Evolutionary conservation across 1,140 invertebrate species (phyloP), one percentile per base, ranked within the genome.

Genomic region (Calliopsis andreniformis): DNA sequence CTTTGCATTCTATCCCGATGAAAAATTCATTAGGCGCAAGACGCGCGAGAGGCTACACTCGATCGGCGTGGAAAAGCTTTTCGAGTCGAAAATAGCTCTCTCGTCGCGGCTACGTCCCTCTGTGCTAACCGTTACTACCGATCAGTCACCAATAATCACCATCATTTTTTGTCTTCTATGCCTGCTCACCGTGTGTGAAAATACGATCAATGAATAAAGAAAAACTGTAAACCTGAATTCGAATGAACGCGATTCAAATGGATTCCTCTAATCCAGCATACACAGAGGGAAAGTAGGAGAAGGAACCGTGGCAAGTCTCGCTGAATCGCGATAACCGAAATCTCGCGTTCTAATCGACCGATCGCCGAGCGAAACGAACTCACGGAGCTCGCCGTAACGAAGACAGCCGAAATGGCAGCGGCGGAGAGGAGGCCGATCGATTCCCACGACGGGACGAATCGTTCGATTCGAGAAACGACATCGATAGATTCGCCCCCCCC

Each of bases 1-100:
- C 81, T 89, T 89, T 89, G 88, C 88, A 89, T 89, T 73, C 70
- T 62, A 53, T 66, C 80, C 71, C 88, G 84, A 88, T 89, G 87
- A 89, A 89, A 89, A 89, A 88, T 88, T 89, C 88, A 88, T 89
- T 86, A 85, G 84, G 68, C 23, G 66, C 43, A 51, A 78, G 69
- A 62, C 62, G 75, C 66, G 35, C 49, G n/a, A 16, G 42, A 3
- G 53, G 42, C 25, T 32, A 77, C 61, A 77, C 45, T 35, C 75
- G 68, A 70, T 39, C 67, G 66, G 35, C 59, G 59, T 67, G 51
- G 62, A 82, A 76, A 80, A 63, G 45, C 61, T 49, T 62, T 49
- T 61, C 63, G 42, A 58, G 23, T 67, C 51, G 2, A 64, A 63
- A 81, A 61, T 63, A 67, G 47, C 59, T 62, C 67, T 32, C 39